Base-by-base conservation (phyloP, 2,888 invertebrate species). In the Pachycephus smyrnensis region DNA sequence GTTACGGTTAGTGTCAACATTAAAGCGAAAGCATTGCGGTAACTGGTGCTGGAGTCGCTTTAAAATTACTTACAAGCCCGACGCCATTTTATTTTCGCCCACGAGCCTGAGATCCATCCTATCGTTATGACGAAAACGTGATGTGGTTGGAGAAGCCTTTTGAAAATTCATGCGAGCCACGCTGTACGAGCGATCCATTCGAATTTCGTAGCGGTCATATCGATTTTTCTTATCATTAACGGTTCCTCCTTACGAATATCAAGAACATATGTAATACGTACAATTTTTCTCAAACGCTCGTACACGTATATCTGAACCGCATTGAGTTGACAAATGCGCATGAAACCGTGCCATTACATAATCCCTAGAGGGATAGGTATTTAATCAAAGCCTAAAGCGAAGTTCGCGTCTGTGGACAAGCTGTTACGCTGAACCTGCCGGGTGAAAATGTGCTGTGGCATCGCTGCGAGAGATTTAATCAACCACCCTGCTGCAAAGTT, bases 1-100 rank as follows among this genome's bases (percentile, higher is more conserved):
- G 71, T 71, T 71, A 71, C 71, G 71, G 71, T 71, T 71, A 71
- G 31, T 71, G 32, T 71, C 71, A 71, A 33, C 71, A 23, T 71
- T 71, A 71, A 71, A 31, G 31, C 32, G 11, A 69, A 15, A 69
- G 11, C 30, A 31, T 33, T 9, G 71, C 71, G 71, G 71, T 71
- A 71, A 71, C 71, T 33, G 32, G 32, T 11, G 71, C 31, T 71
- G 32, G 12, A 71, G 12, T 71, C 32, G 31, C 12, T 31, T 71
- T 31, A 71, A 71, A 32, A 71, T 71, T 71, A 71, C 71, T 71
- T 71, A 71, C 71, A 71, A 71, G 71, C 71, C 23, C 11, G 12
- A 12, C 71, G 71, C 71, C 32, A 31, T 71, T 31, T 33, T 31
- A 71, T 33, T 71, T 31, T 33, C 71, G 31, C 23, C 71, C 71